These are phyloP conservation scores for Eurosta solidaginis DNA, from an alignment of 1,140 invertebrate genomes.

Conservation along the genomic window DNA sequence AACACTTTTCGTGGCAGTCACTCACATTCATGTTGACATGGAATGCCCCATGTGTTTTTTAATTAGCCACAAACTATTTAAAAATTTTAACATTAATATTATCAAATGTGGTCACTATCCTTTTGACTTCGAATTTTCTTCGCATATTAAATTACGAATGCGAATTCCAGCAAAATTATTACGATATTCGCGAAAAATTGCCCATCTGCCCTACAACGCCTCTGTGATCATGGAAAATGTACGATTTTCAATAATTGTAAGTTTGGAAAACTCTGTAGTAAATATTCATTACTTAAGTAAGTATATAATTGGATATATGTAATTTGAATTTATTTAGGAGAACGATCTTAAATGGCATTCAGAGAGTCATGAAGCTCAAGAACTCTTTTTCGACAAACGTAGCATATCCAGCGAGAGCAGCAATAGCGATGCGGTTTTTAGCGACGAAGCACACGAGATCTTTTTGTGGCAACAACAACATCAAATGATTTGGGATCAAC, in stretches of 20 bases:
- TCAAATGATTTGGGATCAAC: conserved; percentile 60
- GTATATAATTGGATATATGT: background rate
- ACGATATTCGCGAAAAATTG: background rate
- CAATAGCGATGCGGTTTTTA: conserved; percentile 56
- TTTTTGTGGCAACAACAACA: conserved; percentile 49
- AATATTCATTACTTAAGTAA: background rate
- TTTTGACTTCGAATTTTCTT: too few relatives aligned
- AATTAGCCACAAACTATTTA: too few relatives aligned
- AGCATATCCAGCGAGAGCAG: conserved; percentile 62
- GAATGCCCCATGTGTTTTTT: too few relatives aligned
- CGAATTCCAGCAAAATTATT: background rate
- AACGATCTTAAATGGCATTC: conserved; percentile 58
- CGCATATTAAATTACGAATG: too few relatives aligned
- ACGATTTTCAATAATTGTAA: conserved; percentile 59
- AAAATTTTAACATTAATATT: too few relatives aligned
- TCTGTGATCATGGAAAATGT: conserved; percentile 53
- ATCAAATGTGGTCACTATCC: too few relatives aligned
- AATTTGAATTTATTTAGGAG: conserved; percentile 40
- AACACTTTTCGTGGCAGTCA: too few relatives aligned
- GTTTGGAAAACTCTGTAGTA: background rate
- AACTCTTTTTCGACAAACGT: conserved; percentile 49
- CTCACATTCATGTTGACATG: too few relatives aligned
- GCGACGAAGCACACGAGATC: conserved; percentile 54
- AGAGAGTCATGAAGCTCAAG: conserved; percentile 45
- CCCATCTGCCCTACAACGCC: background rate